These are phyloP conservation scores for Melospiza melodia DNA, from an alignment of 2,113 vertebrate genomes.

Conservation along the genomic window DNA sequence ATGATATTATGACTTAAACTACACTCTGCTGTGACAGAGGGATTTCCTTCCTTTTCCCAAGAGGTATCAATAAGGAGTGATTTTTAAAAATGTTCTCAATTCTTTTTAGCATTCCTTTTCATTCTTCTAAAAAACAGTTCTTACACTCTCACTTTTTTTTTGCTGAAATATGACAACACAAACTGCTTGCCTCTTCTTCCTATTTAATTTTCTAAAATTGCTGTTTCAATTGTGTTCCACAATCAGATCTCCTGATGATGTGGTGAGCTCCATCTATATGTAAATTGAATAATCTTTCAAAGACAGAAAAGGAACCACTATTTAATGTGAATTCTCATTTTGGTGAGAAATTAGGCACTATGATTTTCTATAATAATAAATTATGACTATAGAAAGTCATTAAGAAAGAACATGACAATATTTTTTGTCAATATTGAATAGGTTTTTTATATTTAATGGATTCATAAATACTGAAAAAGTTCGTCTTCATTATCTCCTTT, in stretches of 20 bases:
- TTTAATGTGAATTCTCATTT: background rate
- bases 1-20: background rate
- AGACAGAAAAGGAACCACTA: background rate
- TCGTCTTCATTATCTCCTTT: background rate
- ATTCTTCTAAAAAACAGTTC: background rate
- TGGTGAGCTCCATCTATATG: background rate
- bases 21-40: background rate
- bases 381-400: background rate
- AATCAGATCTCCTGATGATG: background rate
- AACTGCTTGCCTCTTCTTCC: background rate
- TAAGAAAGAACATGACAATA: background rate
- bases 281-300: conserved; percentile 29
- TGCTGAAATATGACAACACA: background rate
- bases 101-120: background rate
- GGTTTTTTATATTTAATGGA: background rate
- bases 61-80: background rate
- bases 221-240: background rate
- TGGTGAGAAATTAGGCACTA: background rate
- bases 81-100: background rate
- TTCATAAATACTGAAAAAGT: background rate
- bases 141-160: background rate
- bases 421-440: background rate
- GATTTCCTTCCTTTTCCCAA: background rate
- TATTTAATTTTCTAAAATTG: background rate
- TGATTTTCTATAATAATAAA: background rate